Base-by-base conservation (phyloP, 2,888 invertebrate genomes). In the Polydrusus tereticollis region DNA sequence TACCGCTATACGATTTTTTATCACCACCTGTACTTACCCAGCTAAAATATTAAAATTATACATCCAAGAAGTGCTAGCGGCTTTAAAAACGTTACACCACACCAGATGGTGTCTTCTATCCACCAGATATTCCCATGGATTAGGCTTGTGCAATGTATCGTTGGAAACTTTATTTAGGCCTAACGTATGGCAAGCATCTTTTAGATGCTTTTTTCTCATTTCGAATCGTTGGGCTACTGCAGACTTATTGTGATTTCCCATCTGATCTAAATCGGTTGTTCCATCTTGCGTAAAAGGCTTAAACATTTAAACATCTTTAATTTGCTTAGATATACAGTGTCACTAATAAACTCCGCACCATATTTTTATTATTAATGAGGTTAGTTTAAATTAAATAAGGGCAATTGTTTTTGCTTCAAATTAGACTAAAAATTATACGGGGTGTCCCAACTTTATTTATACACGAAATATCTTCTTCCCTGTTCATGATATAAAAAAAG, bases 21-120 rank as follows among this genome's bases (percentile, higher is more conserved):
- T 21, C 2, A 57, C 8, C 2, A 5, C n/a, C n/a, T 57, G 55
- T 18, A 57, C 80, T 82, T 85, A 88, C 86, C 95, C 95, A 7
- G 94, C 94, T 85, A 95, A 90, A 63, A 94, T 86, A 85, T 95
- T 94, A 86, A 95, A 95, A 86, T 95, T 95, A 86, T 94, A 94
- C 92, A 95, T 94, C 95, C 95, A 95, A 0, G 95, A 94, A 16
- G 95, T 94, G n/a, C 95, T 95, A 1, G 93, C 94, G 4, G 93
- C 93, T 87, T 93, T 93, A 83, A 93, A 93, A 74, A 93, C 90
- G 82, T 93, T 93, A 83, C 93, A 93, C 94, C 94, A 94, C 82
- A 94, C 92, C 66, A 94, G 88, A 83, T 92, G 93, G 84, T 94
- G 91, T 82, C 93, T 92, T 78, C 90, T 88, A 85, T 93, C 93